Conservation (phyloP, 2,888 invertebrate genomes). For the Coelopa pilipes region DNA sequence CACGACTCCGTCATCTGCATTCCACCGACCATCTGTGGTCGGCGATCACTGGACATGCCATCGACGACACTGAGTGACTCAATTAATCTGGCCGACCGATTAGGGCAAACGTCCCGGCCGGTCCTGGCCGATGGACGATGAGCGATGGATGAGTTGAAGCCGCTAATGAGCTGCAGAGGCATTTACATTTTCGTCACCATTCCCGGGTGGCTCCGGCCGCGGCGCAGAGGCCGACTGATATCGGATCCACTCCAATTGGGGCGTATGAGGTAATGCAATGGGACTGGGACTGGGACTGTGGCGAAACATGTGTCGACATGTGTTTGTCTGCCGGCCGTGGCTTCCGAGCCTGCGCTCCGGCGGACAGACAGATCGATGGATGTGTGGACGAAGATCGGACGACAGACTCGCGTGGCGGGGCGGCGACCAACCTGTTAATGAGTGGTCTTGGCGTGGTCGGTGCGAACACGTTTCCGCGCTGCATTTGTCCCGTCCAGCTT, state of each 20-base stretch:
- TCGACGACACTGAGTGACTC: background rate
- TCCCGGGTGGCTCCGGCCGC: background rate
- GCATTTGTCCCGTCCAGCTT: background rate
- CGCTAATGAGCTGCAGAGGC: conserved; percentile 39
- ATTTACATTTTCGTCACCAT: conserved; percentile 34
- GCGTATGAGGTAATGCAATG: conserved; percentile 40
- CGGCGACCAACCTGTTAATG: conserved; percentile 15
- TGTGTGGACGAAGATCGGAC: too few relatives aligned
- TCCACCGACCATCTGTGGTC: background rate
- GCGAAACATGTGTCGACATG: conserved; percentile 40
- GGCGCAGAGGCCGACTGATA: background rate
- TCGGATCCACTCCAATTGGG: background rate
- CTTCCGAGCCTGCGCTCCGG: background rate
- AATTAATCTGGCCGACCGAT: background rate
- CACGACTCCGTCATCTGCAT: background rate
- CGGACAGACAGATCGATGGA: background rate
- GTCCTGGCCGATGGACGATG: too few relatives aligned
- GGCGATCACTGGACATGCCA: too few relatives aligned
- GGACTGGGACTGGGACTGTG: conserved; percentile 30
- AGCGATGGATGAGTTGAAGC: background rate
- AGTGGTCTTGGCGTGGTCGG: background rate
- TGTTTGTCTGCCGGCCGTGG: background rate
- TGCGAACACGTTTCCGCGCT: conserved; percentile 4
- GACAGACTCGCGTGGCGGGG: background rate
- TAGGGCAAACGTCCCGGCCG: background rate